A percentile compares a stretch with the other conserved stretches of the same genome.
These are phyloP conservation scores for Diorhabda elongata DNA, from an alignment of 1,140 invertebrate species.

Conservation along the genomic window DNA sequence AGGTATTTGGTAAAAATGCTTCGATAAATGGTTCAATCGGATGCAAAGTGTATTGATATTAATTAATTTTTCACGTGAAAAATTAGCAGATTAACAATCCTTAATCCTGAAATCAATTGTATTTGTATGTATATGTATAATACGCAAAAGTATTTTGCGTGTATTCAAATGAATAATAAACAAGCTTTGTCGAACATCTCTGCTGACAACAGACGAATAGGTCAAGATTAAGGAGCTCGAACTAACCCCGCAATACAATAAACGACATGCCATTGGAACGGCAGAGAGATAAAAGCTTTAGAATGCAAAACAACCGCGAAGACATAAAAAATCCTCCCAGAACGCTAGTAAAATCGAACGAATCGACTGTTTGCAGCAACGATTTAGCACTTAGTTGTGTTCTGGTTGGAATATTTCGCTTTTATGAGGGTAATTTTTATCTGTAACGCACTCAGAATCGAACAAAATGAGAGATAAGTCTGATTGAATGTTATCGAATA, in stretches of 20 bases:
- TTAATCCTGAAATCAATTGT: no score
- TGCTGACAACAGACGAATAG: no score
- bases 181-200: no score
- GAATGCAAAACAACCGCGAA: not conserved
- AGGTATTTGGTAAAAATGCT: no score
- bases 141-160: no score
- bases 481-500: slow-evolving; percentile 2
- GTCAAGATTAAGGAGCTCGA: not conserved
- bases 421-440: slow-evolving; percentile 3
- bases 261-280: not conserved
- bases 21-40: no score
- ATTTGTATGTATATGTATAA: no score
- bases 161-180: no score
- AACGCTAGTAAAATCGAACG: not conserved
- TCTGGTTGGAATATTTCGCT: not conserved
- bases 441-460: not conserved
- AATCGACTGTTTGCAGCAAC: not conserved
- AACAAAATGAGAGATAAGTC: not conserved
- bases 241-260: not conserved
- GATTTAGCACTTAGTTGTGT: slow-evolving; percentile 1
- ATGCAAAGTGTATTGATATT: no score
- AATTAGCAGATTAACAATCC: no score
- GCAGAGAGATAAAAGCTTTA: not conserved
- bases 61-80: no score
- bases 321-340: not conserved